A percentile compares a stretch with the other conserved stretches of the same genome.
These are phyloP conservation scores for Xiphydria camelus DNA, from an alignment of 2,888 invertebrate genomes.

Conservation along the genomic window DNA sequence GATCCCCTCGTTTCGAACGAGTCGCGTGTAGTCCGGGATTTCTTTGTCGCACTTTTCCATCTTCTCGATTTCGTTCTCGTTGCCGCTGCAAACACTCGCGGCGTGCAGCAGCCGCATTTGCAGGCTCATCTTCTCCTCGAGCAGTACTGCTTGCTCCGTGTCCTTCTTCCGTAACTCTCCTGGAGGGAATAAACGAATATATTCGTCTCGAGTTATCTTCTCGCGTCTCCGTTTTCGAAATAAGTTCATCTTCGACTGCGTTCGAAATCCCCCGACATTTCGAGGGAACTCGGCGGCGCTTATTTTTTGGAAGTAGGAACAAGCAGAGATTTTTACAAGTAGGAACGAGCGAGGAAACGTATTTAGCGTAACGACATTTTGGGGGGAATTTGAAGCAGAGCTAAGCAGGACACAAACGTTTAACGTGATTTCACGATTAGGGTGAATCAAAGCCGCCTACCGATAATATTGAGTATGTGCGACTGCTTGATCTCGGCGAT, in stretches of 20 bases:
- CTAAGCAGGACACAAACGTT: constrained; percentile 3
- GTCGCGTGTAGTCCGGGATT: constrained; percentile 72
- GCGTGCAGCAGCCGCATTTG: constrained; percentile 77
- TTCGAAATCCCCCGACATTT: too few relatives aligned
- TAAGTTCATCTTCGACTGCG: too few relatives aligned
- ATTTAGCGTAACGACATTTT: too few relatives aligned
- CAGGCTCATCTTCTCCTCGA: constrained; percentile 87
- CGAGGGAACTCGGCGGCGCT: too few relatives aligned
- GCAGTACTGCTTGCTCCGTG: constrained; percentile 78
- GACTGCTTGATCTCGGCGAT: constrained; percentile 77
- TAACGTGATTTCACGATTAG: constrained; percentile 2
- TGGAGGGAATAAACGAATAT: constrained; percentile 58
- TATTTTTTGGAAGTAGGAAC: too few relatives aligned
- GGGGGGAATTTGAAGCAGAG: too few relatives aligned
- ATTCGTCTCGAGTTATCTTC: neutral
- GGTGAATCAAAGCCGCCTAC: constrained; percentile 58
- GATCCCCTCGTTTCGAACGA: constrained; percentile 72
- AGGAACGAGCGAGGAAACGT: too few relatives aligned
- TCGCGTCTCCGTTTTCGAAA: neutral
- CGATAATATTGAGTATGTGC: constrained; percentile 79
- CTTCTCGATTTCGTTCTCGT: constrained; percentile 43
- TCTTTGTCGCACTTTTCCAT: constrained; percentile 37
- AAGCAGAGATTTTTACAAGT: too few relatives aligned
- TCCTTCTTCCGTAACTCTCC: constrained; percentile 87
- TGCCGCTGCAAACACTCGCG: constrained; percentile 60